Percentiles rank a stretch among this genome's conserved stretches.
phyloP scores from a whole-genome alignment of 2,113 vertebrate genomes.

The Steatornis caripensis region DNA sequence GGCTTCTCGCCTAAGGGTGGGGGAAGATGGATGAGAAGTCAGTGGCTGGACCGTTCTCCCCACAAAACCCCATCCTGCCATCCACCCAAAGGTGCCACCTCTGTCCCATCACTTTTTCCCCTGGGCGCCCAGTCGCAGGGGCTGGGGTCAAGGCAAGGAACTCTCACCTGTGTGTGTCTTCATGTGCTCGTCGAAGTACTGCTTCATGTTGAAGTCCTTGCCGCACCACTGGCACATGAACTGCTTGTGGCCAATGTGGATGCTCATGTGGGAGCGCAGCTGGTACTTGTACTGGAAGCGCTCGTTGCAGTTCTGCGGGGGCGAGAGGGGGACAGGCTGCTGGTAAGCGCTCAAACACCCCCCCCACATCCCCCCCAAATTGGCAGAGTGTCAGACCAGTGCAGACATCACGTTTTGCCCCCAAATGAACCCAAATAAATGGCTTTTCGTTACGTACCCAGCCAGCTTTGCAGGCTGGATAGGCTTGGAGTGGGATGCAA shows the following conservation, averaged over 20 bases:
- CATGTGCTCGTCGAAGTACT: slow-evolving; percentile 83
- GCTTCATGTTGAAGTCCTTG: slow-evolving; percentile 86
- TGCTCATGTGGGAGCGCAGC: slow-evolving; percentile 83
- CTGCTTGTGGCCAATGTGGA: slow-evolving; percentile 84
- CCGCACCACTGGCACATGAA: slow-evolving; percentile 87
- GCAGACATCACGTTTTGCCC: not conserved
- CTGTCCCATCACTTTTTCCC: accelerated
- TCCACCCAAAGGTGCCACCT: not conserved
- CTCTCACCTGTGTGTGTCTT: slow-evolving; percentile 78
- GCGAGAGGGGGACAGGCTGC: accelerated
- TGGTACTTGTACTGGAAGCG: slow-evolving; percentile 88
- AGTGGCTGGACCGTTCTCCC: accelerated
- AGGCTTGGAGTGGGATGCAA: not conserved
- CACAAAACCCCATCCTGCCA: not conserved
- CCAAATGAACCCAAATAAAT: not conserved
- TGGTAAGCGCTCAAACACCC: not conserved
- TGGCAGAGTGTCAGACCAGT: accelerated
- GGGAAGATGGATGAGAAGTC: accelerated
- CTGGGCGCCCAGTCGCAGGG: accelerated
- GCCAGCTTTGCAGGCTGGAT: not conserved
- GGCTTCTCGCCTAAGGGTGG: slow-evolving; percentile 87
- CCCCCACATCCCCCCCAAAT: not conserved
- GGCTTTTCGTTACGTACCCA: accelerated
- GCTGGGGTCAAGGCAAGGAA: not conserved
- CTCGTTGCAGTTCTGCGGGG: slow-evolving; percentile 87